Evolutionary conservation across 2,888 invertebrate species (phyloP).

Genomic region (Cephus nigrinus): DNA sequence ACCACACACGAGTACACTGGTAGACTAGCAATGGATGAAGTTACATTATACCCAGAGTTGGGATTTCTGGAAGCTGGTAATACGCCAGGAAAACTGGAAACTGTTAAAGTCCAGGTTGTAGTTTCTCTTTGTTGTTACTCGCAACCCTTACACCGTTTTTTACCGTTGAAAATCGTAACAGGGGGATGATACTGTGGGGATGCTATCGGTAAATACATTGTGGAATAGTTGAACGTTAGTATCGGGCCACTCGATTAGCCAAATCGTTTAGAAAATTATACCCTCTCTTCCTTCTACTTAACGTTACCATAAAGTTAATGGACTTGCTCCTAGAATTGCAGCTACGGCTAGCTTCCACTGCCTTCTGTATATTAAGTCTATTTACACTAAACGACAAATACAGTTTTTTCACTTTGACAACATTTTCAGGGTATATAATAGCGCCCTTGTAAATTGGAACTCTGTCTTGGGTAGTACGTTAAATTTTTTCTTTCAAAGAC

Average conservation of each 20-base stretch:
- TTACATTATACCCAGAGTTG: not conserved
- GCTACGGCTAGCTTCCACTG: not conserved
- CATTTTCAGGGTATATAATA: not conserved
- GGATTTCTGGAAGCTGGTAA: not conserved
- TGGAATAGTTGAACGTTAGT: not conserved
- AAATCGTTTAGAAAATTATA: conserved; percentile 55
- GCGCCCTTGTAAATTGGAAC: not conserved
- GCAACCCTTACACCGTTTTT: not conserved
- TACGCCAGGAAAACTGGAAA: conserved; percentile 21
- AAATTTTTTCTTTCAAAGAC: not conserved
- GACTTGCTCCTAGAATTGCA: not conserved
- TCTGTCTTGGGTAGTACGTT: not conserved
- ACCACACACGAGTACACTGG: conserved; percentile 26
- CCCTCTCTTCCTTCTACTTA: conserved; percentile 45
- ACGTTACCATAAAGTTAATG: conserved; percentile 48
- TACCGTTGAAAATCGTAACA: not conserved
- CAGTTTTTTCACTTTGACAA: not conserved
- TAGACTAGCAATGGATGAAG: not conserved
- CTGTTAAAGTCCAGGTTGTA: not conserved
- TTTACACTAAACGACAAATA: not conserved
- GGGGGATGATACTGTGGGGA: not conserved
- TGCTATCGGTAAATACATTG: not conserved
- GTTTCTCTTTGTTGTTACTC: not conserved
- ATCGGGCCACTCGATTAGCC: conserved; percentile 46
- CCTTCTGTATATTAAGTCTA: not conserved